These are phyloP conservation scores for Sebastiscus albofasciatus DNA, from an alignment of 2,797 vertebrate genomes.

Conservation along the genomic window DNA sequence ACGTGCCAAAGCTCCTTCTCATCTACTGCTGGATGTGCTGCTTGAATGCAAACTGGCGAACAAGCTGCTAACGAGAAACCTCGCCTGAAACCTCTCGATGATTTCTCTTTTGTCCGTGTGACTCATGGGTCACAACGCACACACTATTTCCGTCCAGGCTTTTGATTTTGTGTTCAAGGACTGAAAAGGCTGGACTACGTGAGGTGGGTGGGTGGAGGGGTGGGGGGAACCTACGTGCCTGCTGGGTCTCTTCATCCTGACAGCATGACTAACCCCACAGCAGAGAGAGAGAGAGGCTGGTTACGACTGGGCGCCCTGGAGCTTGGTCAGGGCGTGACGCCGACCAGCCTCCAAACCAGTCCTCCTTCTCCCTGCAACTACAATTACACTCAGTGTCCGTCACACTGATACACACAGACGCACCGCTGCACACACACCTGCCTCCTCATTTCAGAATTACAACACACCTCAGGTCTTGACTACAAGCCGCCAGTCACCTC, in stretches of 20 bases:
- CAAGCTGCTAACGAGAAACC: constrained; percentile 3
- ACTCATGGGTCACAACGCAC: constrained; percentile 19
- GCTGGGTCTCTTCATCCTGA: constrained; percentile 31
- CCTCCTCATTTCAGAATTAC: constrained; percentile 19
- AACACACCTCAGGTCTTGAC: constrained; percentile 37
- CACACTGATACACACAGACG: constrained; percentile 20
- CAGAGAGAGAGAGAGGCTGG: not conserved
- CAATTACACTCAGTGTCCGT: constrained; percentile 41
- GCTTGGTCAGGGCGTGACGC: constrained; percentile 29
- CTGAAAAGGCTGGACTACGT: constrained; percentile 1
- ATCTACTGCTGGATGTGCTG: not conserved
- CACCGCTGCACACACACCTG: constrained; percentile 23
- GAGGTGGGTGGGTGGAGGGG: constrained; percentile 7
- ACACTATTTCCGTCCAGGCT: constrained; percentile 8
- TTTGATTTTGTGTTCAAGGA: constrained; percentile 4
- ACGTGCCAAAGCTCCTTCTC: not conserved
- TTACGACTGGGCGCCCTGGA: constrained; percentile 19
- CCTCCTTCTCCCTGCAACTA: constrained; percentile 19
- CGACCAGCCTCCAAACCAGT: constrained; percentile 30
- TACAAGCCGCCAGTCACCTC: not conserved
- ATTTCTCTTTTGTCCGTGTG: constrained; percentile 8
- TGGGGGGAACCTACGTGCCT: constrained; percentile 15
- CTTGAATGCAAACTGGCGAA: constrained; percentile 1
- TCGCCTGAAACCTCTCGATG: not conserved
- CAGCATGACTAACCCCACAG: constrained; percentile 27